Conservation (phyloP, 1,140 invertebrate species). For the Drosophila leontia region DNA sequence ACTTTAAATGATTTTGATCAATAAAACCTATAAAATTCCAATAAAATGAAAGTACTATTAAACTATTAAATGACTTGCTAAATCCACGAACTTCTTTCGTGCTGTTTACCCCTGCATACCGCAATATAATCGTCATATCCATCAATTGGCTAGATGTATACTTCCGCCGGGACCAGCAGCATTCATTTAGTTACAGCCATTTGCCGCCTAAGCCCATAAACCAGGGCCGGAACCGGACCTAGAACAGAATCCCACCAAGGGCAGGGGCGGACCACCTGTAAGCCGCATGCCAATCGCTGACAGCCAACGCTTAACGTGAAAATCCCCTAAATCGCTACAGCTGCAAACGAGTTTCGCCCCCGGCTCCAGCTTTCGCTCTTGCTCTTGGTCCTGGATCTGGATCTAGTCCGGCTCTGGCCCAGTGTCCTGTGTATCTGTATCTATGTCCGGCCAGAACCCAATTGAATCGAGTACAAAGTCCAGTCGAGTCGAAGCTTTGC, state of each 20-base stretch:
- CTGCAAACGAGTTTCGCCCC: conserved; percentile 53
- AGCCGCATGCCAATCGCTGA: conserved; percentile 79
- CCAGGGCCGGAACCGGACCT: conserved; percentile 34
- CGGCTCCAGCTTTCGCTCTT: background rate
- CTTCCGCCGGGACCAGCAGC: conserved; percentile 7
- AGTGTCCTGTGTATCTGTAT: conserved; percentile 13
- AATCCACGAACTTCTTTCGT: too few relatives aligned
- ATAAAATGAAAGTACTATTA: background rate
- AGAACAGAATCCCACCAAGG: conserved; percentile 17
- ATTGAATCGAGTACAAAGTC: conserved; percentile 34
- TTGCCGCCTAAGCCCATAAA: conserved; percentile 69
- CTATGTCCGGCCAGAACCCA: conserved; percentile 33
- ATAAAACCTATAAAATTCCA: too few relatives aligned
- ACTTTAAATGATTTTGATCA: background rate
- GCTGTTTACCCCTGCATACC: background rate
- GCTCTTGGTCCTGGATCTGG: conserved; percentile 7
- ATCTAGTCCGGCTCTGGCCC: background rate
- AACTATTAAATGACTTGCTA: background rate
- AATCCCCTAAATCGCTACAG: conserved; percentile 74
- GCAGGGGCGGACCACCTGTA: conserved; percentile 66
- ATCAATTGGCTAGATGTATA: conserved; percentile 32
- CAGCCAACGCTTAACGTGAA: conserved; percentile 71
- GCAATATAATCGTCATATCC: conserved; percentile 43
- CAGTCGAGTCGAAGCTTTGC: conserved; percentile 20
- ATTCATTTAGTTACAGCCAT: conserved; percentile 67